Evolutionary conservation across 2,888 invertebrate genomes (phyloP).

Genomic region (Ornithoptera priamus): DNA sequence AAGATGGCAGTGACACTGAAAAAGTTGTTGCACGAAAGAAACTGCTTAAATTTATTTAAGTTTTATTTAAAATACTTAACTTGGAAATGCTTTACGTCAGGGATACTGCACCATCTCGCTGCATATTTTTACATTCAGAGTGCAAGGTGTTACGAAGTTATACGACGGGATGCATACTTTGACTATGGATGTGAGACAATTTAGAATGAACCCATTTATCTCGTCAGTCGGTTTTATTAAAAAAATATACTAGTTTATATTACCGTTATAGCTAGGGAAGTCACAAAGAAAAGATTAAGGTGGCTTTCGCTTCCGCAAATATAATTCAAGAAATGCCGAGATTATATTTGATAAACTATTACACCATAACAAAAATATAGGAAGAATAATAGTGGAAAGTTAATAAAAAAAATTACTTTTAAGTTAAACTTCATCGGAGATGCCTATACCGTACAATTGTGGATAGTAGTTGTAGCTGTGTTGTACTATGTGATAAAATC

Average conservation of each 20-base stretch:
- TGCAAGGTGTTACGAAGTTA: slow-evolving; percentile 26
- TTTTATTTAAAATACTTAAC: slow-evolving; percentile 29
- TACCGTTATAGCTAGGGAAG: too few relatives aligned
- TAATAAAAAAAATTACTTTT: too few relatives aligned
- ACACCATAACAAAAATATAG: too few relatives aligned
- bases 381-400: too few relatives aligned
- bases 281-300: too few relatives aligned
- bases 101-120: slow-evolving; percentile 16
- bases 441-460: not conserved
- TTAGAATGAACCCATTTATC: not conserved
- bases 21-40: slow-evolving; percentile 14
- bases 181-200: slow-evolving; percentile 11
- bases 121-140: slow-evolving; percentile 28
- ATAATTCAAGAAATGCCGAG: too few relatives aligned
- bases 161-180: slow-evolving; percentile 9
- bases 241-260: not conserved
- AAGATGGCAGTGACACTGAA: slow-evolving; percentile 13
- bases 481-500: slow-evolving; percentile 1
- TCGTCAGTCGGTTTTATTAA: not conserved
- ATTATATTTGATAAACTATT: too few relatives aligned
- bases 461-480: not conserved
- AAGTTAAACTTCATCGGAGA: too few relatives aligned
- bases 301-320: too few relatives aligned
- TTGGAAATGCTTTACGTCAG: slow-evolving; percentile 22
- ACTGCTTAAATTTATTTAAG: slow-evolving; percentile 21